phyloP scores from a whole-genome alignment of 1,140 invertebrate genomes.

The Steinernema feltiae region DNA sequence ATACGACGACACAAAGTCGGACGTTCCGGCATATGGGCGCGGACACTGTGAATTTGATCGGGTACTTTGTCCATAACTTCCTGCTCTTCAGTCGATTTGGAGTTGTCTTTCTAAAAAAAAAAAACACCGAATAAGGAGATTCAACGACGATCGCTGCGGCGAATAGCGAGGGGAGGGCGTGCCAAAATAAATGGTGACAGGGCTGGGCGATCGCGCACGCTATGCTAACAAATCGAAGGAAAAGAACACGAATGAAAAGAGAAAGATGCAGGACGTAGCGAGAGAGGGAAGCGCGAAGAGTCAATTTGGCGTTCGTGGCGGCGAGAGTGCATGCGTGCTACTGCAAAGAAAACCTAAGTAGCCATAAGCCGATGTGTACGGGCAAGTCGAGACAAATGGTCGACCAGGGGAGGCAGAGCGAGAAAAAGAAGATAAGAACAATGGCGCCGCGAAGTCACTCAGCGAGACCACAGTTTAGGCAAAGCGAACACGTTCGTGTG shows the following conservation, averaged over 20 bases:
- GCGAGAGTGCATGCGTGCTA: neutral
- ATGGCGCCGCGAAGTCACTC: neutral
- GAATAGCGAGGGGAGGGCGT: neutral
- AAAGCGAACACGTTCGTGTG: no score
- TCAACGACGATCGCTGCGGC: neutral
- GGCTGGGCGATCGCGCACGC: neutral
- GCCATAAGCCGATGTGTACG: neutral
- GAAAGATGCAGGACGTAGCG: neutral
- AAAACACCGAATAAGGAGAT: neutral
- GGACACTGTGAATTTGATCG: conserved; percentile 11
- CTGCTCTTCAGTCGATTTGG: neutral
- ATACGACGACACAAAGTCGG: conserved; percentile 30
- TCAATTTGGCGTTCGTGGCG: neutral
- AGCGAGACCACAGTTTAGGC: neutral
- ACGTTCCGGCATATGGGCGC: neutral
- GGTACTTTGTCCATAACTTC: conserved; percentile 8
- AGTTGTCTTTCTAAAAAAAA: neutral
- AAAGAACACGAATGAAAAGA: conserved; percentile 1
- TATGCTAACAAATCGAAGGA: neutral
- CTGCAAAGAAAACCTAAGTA: neutral
- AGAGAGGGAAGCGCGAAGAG: neutral
- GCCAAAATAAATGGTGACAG: neutral
- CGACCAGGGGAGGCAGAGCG: neutral
- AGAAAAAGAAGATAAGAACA: conserved; percentile 9
- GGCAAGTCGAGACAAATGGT: conserved; percentile 1